Conservation (phyloP, 1,140 invertebrate species). For the Camponotus pennsylvanicus region DNA sequence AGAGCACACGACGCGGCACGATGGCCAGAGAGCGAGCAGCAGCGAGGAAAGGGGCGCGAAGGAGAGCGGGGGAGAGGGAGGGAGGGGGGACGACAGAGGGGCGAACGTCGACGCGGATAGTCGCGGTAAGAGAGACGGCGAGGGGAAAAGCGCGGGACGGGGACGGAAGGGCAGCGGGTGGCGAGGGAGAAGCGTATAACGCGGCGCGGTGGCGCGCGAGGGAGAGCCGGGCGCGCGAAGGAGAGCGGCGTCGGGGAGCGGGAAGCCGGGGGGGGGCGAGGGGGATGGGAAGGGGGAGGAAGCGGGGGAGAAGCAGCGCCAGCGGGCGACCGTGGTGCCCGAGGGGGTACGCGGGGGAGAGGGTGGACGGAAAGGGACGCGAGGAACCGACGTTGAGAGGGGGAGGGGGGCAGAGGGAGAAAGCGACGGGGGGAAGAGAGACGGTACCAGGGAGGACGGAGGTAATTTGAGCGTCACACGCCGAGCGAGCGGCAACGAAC, state of each 20-base stretch:
- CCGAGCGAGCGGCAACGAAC: slow-evolving; percentile 82
- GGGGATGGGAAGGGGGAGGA: neutral
- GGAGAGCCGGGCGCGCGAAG: slow-evolving; percentile 59
- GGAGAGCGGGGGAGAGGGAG: too few relatives aligned
- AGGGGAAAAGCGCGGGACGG: slow-evolving; percentile 8
- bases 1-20: slow-evolving; percentile 49
- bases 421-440: slow-evolving; percentile 46
- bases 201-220: slow-evolving; percentile 57
- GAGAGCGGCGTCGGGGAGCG: slow-evolving; percentile 44
- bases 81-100: slow-evolving; percentile 32
- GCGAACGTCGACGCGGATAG: slow-evolving; percentile 65
- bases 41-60: slow-evolving; percentile 8
- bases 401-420: slow-evolving; percentile 12
- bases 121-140: slow-evolving; percentile 43
- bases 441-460: slow-evolving; percentile 73
- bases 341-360: slow-evolving; percentile 46
- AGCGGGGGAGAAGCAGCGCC: slow-evolving; percentile 20
- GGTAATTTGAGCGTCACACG: slow-evolving; percentile 86
- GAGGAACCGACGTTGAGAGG: slow-evolving; percentile 46
- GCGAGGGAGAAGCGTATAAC: slow-evolving; percentile 27
- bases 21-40: slow-evolving; percentile 44
- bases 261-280: too few relatives aligned
- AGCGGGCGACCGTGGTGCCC: slow-evolving; percentile 62
- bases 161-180: slow-evolving; percentile 27
- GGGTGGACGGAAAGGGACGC: slow-evolving; percentile 30